Evolutionary conservation across 2,113 vertebrate species (phyloP).

Genomic region (Malurus alboscapulatus): DNA sequence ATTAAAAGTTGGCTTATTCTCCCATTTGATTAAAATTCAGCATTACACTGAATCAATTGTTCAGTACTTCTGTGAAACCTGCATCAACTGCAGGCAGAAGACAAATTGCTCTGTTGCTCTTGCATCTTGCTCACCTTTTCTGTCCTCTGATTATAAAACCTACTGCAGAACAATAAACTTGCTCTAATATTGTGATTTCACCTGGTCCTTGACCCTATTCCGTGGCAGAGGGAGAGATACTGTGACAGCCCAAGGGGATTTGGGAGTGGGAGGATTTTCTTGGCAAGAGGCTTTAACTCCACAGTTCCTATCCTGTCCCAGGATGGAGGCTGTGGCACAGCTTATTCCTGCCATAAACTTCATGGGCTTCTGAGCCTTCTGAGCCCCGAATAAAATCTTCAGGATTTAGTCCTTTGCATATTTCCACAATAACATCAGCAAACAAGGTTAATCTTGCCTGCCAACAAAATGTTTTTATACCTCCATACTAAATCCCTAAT

Average conservation of each 20-base stretch:
- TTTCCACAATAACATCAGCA: slow-evolving; percentile 17
- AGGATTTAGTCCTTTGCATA: not conserved
- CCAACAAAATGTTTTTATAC: slow-evolving; percentile 17
- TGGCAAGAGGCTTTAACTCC: not conserved
- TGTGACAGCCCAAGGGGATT: not conserved
- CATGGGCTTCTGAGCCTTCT: not conserved
- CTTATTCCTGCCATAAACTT: not conserved
- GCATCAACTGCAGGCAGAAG: slow-evolving; percentile 46
- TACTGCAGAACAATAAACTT: not conserved
- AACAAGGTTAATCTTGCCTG: not conserved
- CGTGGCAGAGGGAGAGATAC: not conserved
- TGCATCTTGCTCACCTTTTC: slow-evolving; percentile 56
- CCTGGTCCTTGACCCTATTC: not conserved
- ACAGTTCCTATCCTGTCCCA: not conserved
- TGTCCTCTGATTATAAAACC: slow-evolving; percentile 52
- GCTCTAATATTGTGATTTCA: not conserved
- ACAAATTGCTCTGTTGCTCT: slow-evolving; percentile 51
- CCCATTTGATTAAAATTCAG: slow-evolving; percentile 71
- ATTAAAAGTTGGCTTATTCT: slow-evolving; percentile 73
- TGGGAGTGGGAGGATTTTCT: not conserved
- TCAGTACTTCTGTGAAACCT: slow-evolving; percentile 54
- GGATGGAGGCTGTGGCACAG: not conserved
- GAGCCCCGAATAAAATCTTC: not conserved
- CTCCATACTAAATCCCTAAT: slow-evolving; percentile 13
- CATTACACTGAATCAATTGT: slow-evolving; percentile 69